These are phyloP conservation scores for Chrysomallon squamiferum DNA, from an alignment of 1,140 invertebrate genomes.

Conservation along the genomic window DNA sequence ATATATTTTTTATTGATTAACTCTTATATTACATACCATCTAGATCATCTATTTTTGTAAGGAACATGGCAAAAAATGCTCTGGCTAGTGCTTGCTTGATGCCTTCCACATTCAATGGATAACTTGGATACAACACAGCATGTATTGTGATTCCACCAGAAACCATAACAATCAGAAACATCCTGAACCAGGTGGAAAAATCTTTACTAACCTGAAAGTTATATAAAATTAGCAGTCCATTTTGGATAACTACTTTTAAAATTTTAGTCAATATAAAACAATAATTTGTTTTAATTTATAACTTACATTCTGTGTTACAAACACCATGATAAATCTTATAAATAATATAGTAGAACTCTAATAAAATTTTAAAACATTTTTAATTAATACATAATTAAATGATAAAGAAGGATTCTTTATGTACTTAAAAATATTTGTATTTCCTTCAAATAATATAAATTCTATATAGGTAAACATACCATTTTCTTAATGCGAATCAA, in stretches of 20 bases:
- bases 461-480: too few relatives aligned
- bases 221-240: slow-evolving; percentile 3
- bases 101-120: slow-evolving; percentile 52
- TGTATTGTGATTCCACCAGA: slow-evolving; percentile 64
- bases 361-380: too few relatives aligned
- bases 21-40: slow-evolving; percentile 45
- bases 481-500: slow-evolving; percentile 63
- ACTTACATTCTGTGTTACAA: too few relatives aligned
- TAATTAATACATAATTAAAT: too few relatives aligned
- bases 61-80: slow-evolving; percentile 62
- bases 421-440: too few relatives aligned
- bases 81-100: slow-evolving; percentile 58
- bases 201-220: slow-evolving; percentile 60
- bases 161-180: slow-evolving; percentile 64
- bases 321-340: neutral
- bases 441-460: too few relatives aligned
- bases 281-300: too few relatives aligned
- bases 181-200: slow-evolving; percentile 63
- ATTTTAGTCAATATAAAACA: too few relatives aligned
- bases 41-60: slow-evolving; percentile 62
- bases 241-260: neutral
- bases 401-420: too few relatives aligned
- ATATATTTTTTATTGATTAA: too few relatives aligned
- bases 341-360: too few relatives aligned
- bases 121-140: slow-evolving; percentile 63